Conservation (phyloP, 2,113 vertebrate genomes). For the Passer montanus region DNA sequence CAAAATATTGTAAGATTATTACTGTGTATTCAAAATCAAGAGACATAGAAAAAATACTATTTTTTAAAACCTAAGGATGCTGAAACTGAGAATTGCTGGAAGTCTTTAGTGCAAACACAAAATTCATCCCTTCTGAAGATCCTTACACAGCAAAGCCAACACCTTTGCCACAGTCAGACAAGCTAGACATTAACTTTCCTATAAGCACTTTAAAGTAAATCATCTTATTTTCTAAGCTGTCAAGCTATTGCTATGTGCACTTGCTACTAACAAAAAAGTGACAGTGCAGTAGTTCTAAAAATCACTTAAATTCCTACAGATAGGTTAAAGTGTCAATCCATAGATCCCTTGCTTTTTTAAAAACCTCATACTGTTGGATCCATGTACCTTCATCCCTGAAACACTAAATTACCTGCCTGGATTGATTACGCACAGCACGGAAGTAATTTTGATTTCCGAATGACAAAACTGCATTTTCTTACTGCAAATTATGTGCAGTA, state of each 20-base stretch:
- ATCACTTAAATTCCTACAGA: neutral
- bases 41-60: neutral
- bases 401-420: neutral
- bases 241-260: neutral
- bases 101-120: neutral
- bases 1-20: neutral
- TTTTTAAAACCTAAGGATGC: neutral
- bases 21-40: neutral
- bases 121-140: neutral
- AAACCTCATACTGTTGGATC: neutral
- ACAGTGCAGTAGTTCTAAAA: neutral
- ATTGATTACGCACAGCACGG: neutral
- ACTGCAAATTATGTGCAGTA: neutral
- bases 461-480: neutral
- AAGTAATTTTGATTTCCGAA: neutral
- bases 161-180: neutral
- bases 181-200: neutral
- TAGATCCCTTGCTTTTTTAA: neutral
- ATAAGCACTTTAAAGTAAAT: neutral
- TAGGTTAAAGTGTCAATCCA: neutral
- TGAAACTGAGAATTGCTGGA: neutral
- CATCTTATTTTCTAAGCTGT: neutral
- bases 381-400: neutral
- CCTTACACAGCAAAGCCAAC: neutral
- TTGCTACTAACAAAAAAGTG: neutral